These are phyloP conservation scores for Notothenia rossii DNA, from an alignment of 2,113 vertebrate species.

Conservation along the genomic window DNA sequence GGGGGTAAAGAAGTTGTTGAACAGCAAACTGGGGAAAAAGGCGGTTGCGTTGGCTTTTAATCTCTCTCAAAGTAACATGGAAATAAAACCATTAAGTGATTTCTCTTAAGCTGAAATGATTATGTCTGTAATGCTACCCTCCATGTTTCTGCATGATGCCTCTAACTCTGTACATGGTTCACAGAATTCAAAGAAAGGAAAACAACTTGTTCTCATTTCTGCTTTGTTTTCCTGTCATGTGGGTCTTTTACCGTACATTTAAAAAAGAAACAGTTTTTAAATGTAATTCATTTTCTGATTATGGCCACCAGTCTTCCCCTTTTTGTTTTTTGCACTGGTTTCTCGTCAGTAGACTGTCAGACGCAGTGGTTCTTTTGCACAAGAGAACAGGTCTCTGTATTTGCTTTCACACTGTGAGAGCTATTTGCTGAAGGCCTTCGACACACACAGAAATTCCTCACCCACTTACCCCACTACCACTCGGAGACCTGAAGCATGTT, in stretches of 20 bases:
- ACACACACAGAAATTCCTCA: constrained; percentile 84
- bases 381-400: constrained; percentile 45
- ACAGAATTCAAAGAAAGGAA: constrained; percentile 1
- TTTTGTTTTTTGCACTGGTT: constrained; percentile 7
- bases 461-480: constrained; percentile 57
- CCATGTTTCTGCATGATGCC: not conserved
- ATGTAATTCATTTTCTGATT: not conserved
- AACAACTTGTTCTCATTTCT: constrained; percentile 9
- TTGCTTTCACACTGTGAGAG: constrained; percentile 75
- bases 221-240: constrained; percentile 13
- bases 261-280: not conserved
- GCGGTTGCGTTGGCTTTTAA: constrained; percentile 45
- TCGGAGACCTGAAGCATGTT: constrained; percentile 30
- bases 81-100: constrained; percentile 5
- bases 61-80: constrained; percentile 38
- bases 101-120: not conserved
- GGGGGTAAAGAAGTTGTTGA: constrained; percentile 56
- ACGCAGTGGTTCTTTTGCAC: constrained; percentile 5
- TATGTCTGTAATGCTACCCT: not conserved
- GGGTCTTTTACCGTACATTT: not conserved
- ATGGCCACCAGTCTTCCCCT: not conserved
- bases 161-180: not conserved
- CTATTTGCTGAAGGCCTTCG: constrained; percentile 81
- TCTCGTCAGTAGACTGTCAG: constrained; percentile 7
- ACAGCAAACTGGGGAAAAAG: constrained; percentile 28